Conservation (phyloP, 1,140 invertebrate species). For the Dinoponera quadriceps region DNA sequence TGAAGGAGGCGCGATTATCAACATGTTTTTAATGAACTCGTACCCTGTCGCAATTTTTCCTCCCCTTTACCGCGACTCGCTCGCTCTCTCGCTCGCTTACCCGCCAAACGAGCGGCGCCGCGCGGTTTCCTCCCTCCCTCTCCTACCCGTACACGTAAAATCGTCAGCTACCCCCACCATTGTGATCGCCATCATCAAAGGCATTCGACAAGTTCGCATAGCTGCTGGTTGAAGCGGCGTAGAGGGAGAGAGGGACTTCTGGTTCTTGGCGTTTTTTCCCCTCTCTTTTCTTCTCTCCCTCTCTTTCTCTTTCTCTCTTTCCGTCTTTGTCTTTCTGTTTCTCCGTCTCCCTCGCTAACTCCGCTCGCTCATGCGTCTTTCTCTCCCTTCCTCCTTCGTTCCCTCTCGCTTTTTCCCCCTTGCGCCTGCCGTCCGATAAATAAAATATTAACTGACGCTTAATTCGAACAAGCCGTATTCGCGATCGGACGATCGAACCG, state of each 20-base stretch:
- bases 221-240: neutral
- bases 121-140: too few relatives aligned
- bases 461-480: constrained; percentile 24
- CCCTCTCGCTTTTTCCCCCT: too few relatives aligned
- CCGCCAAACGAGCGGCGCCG: too few relatives aligned
- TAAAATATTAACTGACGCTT: constrained; percentile 44
- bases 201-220: neutral
- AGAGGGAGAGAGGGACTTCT: neutral
- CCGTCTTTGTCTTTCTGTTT: neutral
- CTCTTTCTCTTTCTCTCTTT: too few relatives aligned
- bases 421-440: too few relatives aligned
- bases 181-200: neutral
- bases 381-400: constrained; percentile 12
- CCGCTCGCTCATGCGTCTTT: neutral
- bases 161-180: neutral
- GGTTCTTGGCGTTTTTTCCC: neutral
- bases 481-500: neutral
- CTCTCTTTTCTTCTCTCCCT: neutral
- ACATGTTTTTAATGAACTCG: constrained; percentile 41
- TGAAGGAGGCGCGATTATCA: constrained; percentile 38
- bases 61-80: constrained; percentile 18
- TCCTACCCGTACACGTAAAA: neutral
- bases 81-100: too few relatives aligned
- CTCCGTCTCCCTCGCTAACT: neutral
- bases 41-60: constrained; percentile 31